Conservation (phyloP, 2,888 invertebrate species). For the Dicycla oo region DNA sequence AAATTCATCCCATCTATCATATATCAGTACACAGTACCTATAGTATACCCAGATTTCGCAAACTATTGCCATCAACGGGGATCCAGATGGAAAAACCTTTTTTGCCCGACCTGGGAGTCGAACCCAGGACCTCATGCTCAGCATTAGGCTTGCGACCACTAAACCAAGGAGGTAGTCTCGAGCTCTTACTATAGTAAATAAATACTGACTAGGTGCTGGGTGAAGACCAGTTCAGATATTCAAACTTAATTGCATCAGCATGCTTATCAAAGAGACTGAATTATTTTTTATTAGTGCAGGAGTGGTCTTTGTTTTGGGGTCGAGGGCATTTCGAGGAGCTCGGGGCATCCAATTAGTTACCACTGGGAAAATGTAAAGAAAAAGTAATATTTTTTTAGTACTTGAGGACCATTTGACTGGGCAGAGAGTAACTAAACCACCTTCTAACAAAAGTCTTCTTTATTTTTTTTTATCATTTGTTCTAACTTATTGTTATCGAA, state of each 20-base stretch:
- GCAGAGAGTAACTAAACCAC: conserved; percentile 2
- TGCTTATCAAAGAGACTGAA: background rate
- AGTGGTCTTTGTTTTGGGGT: conserved; percentile 20
- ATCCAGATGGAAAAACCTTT: no score
- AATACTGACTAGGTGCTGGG: background rate
- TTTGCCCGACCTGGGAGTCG: no score
- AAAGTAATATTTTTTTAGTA: background rate
- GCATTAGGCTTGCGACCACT: no score
- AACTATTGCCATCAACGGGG: no score
- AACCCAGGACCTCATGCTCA: no score
- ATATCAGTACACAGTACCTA: no score
- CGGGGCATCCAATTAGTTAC: conserved; percentile 19
- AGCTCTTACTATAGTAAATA: no score
- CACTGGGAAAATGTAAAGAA: background rate
- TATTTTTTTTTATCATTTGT: background rate
- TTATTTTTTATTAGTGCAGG: conserved; percentile 5
- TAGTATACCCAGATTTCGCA: no score
- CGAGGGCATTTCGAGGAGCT: background rate
- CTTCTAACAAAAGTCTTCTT: background rate
- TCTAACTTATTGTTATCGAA: background rate
- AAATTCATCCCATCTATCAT: no score
- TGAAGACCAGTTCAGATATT: background rate
- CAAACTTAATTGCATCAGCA: background rate
- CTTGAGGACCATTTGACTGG: background rate
- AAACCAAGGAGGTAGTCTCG: no score